Evolutionary conservation across 1,140 invertebrate species (phyloP).

Genomic region (Zaprionus tsacasi): DNA sequence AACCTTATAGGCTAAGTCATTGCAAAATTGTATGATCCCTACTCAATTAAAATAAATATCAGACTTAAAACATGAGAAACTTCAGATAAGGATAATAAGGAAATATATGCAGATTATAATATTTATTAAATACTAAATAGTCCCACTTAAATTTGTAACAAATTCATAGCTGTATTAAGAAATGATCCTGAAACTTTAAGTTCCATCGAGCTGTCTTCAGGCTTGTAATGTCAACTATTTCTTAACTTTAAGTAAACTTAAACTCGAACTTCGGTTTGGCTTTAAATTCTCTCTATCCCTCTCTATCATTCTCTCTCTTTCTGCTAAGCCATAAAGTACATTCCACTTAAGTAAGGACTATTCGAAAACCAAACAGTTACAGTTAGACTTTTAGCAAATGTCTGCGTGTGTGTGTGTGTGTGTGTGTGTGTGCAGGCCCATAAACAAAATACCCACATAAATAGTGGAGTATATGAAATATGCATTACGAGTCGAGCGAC

Average conservation of each 20-base stretch:
- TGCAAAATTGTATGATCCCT: no score
- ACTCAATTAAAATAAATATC: no score
- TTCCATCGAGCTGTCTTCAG: background rate
- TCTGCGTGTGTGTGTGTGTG: background rate
- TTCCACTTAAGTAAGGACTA: slow-evolving; percentile 22
- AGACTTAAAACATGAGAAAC: no score
- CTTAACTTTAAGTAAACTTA: background rate
- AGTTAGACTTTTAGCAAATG: slow-evolving; percentile 13
- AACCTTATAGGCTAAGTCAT: no score
- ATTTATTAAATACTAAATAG: no score
- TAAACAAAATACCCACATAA: slow-evolving; percentile 53
- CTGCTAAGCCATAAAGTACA: slow-evolving; percentile 12
- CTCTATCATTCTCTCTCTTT: no score
- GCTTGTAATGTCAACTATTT: background rate
- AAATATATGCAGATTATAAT: no score
- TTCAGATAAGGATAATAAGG: no score
- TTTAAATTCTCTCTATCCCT: background rate
- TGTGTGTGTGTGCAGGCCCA: slow-evolving; percentile 17
- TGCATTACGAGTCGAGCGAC: slow-evolving; percentile 46
- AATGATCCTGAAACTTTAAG: background rate
- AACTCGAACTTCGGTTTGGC: background rate
- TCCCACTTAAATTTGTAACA: no score
- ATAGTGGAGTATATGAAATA: slow-evolving; percentile 52
- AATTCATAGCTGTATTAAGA: background rate
- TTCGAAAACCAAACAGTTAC: slow-evolving; percentile 14